These are phyloP conservation scores for Ophion ellenae DNA, from an alignment of 2,888 invertebrate genomes.

Conservation along the genomic window DNA sequence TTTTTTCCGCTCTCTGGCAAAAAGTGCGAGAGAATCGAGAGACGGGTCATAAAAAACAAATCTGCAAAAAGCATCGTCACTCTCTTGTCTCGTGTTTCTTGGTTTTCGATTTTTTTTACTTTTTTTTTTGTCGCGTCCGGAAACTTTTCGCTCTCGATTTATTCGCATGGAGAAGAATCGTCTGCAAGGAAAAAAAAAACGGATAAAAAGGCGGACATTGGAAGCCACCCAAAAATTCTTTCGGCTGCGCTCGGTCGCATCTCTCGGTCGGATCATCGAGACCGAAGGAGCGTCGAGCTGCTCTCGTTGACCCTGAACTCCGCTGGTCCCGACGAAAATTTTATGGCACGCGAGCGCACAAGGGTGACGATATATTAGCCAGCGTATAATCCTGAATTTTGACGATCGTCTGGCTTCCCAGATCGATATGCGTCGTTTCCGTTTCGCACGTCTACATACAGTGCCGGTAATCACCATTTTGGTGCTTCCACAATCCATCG, in stretches of 20 bases:
- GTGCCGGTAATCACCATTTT: constrained; percentile 38
- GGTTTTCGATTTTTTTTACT: neutral
- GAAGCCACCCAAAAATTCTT: constrained; percentile 59
- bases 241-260: constrained; percentile 56
- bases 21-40: neutral
- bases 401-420: constrained; percentile 61
- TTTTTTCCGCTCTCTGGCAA: neutral
- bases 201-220: constrained; percentile 25
- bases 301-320: constrained; percentile 62
- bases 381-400: constrained; percentile 49
- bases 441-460: neutral
- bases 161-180: constrained; percentile 45
- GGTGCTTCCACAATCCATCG: constrained; percentile 9
- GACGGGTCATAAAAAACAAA: neutral
- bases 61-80: constrained; percentile 1
- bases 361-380: constrained; percentile 51
- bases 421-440: constrained; percentile 55
- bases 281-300: constrained; percentile 40
- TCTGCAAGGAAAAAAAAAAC: constrained; percentile 16
- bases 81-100: neutral
- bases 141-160: constrained; percentile 38
- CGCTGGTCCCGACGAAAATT: constrained; percentile 49
- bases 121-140: constrained; percentile 12
- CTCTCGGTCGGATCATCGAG: constrained; percentile 34
- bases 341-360: constrained; percentile 35